phyloP scores from a whole-genome alignment of 2,797 vertebrate genomes.

The Emydoidea blandingii region DNA sequence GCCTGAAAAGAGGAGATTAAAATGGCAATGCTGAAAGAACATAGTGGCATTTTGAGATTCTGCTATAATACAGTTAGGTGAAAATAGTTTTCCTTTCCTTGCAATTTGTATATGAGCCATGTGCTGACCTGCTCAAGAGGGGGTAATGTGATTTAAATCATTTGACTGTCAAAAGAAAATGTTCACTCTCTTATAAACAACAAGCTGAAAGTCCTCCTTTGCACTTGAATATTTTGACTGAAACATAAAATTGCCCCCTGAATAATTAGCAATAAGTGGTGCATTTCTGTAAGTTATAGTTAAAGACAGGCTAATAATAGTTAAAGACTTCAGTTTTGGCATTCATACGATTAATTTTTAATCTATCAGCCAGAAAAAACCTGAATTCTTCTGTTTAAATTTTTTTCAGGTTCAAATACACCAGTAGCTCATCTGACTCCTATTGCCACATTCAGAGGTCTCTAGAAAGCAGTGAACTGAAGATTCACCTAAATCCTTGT shows the following conservation, averaged over 20 bases:
- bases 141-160: conserved; percentile 36
- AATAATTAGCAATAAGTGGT: conserved; percentile 50
- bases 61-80: neutral
- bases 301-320: conserved; percentile 26
- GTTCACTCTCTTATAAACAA: conserved; percentile 16
- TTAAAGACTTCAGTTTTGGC: neutral
- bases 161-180: conserved; percentile 47
- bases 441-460: neutral
- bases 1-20: neutral
- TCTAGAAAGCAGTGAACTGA: neutral
- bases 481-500: neutral
- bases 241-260: conserved; percentile 33
- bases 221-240: conserved; percentile 21
- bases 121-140: conserved; percentile 37
- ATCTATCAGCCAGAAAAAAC: neutral
- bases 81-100: conserved; percentile 38
- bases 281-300: conserved; percentile 34
- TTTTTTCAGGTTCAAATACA: neutral
- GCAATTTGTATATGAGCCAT: neutral
- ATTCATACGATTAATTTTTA: neutral
- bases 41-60: conserved; percentile 11
- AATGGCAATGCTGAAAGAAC: neutral
- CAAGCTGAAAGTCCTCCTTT: conserved; percentile 41
- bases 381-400: neutral
- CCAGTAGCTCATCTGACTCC: neutral